A percentile compares a stretch with the other conserved stretches of the same genome.
Conservation (phyloP, 2,797 vertebrate genomes). For the Sciaenops ocellatus region DNA sequence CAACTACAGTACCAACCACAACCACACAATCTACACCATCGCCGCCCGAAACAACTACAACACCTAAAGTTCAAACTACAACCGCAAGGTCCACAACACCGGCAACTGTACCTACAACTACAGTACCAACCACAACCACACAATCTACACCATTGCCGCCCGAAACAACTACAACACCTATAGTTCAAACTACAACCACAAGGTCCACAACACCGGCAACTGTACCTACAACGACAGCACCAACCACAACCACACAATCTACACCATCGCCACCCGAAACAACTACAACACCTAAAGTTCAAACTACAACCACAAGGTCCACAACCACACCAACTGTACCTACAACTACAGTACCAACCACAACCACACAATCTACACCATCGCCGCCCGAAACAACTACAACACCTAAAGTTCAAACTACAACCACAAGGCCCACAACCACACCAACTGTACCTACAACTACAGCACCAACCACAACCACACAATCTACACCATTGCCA, state of each 20-base stretch:
- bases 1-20: not conserved
- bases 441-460: not conserved
- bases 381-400: not conserved
- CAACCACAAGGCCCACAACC: slow-evolving; percentile 3
- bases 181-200: not conserved
- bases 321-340: not conserved
- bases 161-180: not conserved
- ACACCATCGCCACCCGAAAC: no score
- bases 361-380: not conserved
- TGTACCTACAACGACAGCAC: not conserved
- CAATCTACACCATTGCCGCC: not conserved
- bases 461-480: slow-evolving; percentile 5
- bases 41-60: not conserved
- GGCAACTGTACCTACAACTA: not conserved
- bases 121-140: not conserved
- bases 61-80: not conserved
- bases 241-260: not conserved
- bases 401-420: slow-evolving; percentile 1
- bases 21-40: not conserved
- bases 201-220: not conserved
- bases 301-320: no score
- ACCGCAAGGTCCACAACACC: not conserved
- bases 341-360: slow-evolving; percentile 3
- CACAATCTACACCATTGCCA: not conserved
- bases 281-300: no score